Evolutionary conservation across 2,888 invertebrate species (phyloP).

Genomic region (Chrysolina haemoptera): DNA sequence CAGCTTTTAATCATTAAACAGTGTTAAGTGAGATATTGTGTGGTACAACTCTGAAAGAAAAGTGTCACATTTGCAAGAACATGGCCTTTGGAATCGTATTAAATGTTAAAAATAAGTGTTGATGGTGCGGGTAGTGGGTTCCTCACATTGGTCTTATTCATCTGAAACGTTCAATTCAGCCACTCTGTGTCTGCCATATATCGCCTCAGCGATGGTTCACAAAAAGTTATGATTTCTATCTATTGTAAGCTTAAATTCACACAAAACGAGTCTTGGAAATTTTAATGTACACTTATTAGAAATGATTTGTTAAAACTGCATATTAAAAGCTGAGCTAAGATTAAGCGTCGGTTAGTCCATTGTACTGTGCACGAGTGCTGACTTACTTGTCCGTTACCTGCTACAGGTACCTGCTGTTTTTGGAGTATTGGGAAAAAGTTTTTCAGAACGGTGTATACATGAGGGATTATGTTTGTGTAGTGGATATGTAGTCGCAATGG

Average conservation of each 20-base stretch:
- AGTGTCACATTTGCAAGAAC: slow-evolving; percentile 69
- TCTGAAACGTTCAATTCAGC: slow-evolving; percentile 51
- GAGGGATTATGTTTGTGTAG: slow-evolving; percentile 29
- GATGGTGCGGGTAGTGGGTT: slow-evolving; percentile 57
- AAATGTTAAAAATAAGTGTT: slow-evolving; percentile 58
- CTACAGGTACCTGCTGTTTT: slow-evolving; percentile 39
- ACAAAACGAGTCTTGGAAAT: slow-evolving; percentile 64
- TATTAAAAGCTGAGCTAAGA: slow-evolving; percentile 71
- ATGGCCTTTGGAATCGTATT: slow-evolving; percentile 67
- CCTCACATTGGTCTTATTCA: slow-evolving; percentile 60
- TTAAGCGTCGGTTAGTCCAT: slow-evolving; percentile 71
- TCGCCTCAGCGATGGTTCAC: slow-evolving; percentile 48
- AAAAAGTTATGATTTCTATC: slow-evolving; percentile 53
- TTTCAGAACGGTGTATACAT: slow-evolving; percentile 39
- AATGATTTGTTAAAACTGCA: slow-evolving; percentile 68
- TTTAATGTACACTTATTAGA: slow-evolving; percentile 68
- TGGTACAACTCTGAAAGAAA: slow-evolving; percentile 62
- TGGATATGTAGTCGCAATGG: slow-evolving; percentile 27
- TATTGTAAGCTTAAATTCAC: slow-evolving; percentile 67
- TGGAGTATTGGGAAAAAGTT: slow-evolving; percentile 40
- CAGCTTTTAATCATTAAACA: slow-evolving; percentile 69
- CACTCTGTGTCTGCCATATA: slow-evolving; percentile 47
- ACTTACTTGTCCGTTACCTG: slow-evolving; percentile 65
- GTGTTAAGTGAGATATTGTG: slow-evolving; percentile 63
- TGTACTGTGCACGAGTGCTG: slow-evolving; percentile 71